Conservation (phyloP, 2,888 invertebrate species). For the Melitaea athalia region DNA sequence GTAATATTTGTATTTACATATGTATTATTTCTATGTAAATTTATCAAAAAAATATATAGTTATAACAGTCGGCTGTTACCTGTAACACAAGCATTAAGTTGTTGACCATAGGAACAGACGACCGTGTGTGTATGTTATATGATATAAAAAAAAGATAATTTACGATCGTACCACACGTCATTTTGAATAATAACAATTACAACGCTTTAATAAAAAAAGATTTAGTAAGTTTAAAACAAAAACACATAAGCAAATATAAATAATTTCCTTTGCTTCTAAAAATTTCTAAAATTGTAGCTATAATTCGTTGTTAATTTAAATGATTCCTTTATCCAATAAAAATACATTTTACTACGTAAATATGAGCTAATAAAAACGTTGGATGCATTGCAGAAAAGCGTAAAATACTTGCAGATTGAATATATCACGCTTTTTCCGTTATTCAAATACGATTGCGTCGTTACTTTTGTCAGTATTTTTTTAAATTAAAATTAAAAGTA, state of each 20-base stretch:
- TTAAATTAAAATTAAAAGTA: no score
- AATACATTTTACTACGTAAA: constrained; percentile 2
- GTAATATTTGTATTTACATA: no score
- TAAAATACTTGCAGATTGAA: constrained; percentile 1
- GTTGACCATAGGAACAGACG: no score
- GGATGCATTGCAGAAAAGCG: not conserved
- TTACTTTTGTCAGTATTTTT: no score
- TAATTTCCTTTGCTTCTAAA: no score
- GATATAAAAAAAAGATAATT: constrained; percentile 20
- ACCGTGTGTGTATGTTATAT: no score
- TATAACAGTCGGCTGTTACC: no score
- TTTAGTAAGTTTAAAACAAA: not conserved
- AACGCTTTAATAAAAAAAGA: not conserved
- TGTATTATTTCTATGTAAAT: no score
- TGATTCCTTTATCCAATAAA: not conserved
- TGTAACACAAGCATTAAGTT: no score
- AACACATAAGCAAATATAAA: not conserved
- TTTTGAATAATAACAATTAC: not conserved
- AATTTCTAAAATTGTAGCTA: not conserved
- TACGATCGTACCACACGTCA: not conserved
- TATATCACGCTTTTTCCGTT: constrained; percentile 2
- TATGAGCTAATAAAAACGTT: constrained; percentile 3
- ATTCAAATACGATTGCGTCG: not conserved
- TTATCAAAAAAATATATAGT: no score
- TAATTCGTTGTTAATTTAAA: not conserved